These are phyloP conservation scores for Mantis religiosa DNA, from an alignment of 2,888 invertebrate species.

Conservation along the genomic window DNA sequence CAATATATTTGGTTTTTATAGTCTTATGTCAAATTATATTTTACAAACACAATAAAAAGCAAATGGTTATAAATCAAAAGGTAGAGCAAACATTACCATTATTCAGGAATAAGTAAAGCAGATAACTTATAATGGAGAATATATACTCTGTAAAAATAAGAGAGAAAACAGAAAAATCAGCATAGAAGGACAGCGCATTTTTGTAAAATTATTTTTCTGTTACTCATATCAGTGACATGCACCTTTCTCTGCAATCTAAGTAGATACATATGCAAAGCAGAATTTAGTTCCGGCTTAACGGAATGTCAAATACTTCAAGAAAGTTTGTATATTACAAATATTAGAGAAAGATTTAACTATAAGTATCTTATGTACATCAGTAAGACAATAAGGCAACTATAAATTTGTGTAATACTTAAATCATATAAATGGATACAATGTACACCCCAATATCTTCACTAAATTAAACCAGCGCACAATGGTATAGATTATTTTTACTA, in stretches of 20 bases:
- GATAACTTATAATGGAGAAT: background rate
- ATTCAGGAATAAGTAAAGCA: background rate
- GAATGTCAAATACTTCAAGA: background rate
- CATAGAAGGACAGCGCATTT: background rate
- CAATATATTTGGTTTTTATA: conserved; percentile 30
- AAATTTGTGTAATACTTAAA: background rate
- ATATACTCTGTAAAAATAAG: background rate
- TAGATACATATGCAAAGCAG: background rate
- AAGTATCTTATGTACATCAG: background rate
- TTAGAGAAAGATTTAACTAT: background rate
- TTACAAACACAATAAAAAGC: conserved; percentile 14
- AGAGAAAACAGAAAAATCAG: background rate
- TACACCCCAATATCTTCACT: background rate
- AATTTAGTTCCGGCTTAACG: background rate
- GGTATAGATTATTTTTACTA: background rate
- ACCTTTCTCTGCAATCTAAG: background rate
- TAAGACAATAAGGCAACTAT: background rate
- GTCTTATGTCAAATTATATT: conserved; percentile 26
- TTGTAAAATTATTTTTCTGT: background rate
- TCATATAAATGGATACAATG: background rate
- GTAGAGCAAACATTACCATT: background rate
- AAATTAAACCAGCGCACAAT: background rate
- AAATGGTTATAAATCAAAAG: background rate
- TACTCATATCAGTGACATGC: background rate
- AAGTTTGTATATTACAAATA: background rate